phyloP scores from a whole-genome alignment of 2,888 invertebrate species.

The Sycophila texana region DNA sequence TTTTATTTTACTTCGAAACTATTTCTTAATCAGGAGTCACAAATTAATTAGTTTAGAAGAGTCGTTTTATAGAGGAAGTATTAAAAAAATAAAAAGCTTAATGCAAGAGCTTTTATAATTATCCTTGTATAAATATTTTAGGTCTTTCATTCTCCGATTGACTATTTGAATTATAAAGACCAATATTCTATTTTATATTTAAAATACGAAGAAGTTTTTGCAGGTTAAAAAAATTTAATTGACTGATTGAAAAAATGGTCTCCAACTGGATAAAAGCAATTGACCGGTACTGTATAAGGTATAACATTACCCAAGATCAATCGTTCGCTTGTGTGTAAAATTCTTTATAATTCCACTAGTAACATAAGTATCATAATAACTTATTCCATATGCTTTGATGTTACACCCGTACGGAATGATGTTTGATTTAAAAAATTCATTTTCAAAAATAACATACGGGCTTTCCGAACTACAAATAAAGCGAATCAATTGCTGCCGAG shows the following conservation, averaged over 20 bases:
- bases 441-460: constrained; percentile 10
- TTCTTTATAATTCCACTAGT: constrained; percentile 14
- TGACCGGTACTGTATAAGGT: not conserved
- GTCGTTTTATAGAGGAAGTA: too few relatives aligned
- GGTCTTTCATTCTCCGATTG: too few relatives aligned
- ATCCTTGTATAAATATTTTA: too few relatives aligned
- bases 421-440: constrained; percentile 25
- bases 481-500: not conserved
- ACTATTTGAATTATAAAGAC: too few relatives aligned
- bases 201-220: too few relatives aligned
- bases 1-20: too few relatives aligned
- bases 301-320: constrained; percentile 26
- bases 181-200: too few relatives aligned
- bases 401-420: not conserved
- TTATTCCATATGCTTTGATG: not conserved
- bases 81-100: too few relatives aligned
- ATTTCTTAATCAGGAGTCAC: too few relatives aligned
- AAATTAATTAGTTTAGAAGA: too few relatives aligned
- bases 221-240: not conserved
- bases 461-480: not conserved
- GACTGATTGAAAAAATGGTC: too few relatives aligned
- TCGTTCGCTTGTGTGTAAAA: constrained; percentile 19
- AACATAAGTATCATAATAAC: not conserved
- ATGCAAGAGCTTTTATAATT: too few relatives aligned
- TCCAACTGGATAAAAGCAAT: not conserved